Evolutionary conservation across 2,113 vertebrate species (phyloP), one percentile per base, ranked within the genome.

Genomic region (Calyptomena viridis): DNA sequence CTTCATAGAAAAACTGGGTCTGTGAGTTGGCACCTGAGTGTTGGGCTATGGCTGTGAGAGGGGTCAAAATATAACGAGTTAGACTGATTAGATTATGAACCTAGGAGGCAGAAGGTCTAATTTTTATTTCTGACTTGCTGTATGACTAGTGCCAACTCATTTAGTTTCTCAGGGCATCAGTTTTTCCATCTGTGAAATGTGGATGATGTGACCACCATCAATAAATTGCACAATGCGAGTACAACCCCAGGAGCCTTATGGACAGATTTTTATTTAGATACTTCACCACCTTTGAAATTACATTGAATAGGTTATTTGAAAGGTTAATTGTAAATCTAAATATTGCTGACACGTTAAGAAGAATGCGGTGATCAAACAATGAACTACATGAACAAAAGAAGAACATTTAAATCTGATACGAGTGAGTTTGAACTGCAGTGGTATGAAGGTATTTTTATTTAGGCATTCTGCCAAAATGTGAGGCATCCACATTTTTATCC

Each of bases 261-360:
- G 77, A 73, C 49, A 82, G 93, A 67, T 82, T 95, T 94, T 94
- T 96, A 88, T 95, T 95, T 89, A 94, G 84, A 74, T 84, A 76
- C 44, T 87, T 42, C 24, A 73, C 58, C 59, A 92, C 88, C 83
- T 94, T 80, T 84, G 82, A 94, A 91, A 90, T 91, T 71, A 74
- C 71, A 59, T 59, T 77, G 59, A 93, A 62, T n/a, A 91, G 72
- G 23, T 66, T 33, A 91, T 94, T 90, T 83, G 50, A 90, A 88
- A 86, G 59, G 75, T 76, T 90, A 88, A 75, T 63, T 1, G 0
- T 95, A 91, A 95, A 94, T 95, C 84, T 90, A 87, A 93, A 33
- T 92, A 79, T 52, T 0, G 1, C 71, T 93, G 89, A 79, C 75
- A 77, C 30, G 25, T 71, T 92, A 88, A 91, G 93, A 95, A 95